These are phyloP conservation scores for Megalurothrips usitatus DNA, from an alignment of 2,888 invertebrate species.

Conservation along the genomic window DNA sequence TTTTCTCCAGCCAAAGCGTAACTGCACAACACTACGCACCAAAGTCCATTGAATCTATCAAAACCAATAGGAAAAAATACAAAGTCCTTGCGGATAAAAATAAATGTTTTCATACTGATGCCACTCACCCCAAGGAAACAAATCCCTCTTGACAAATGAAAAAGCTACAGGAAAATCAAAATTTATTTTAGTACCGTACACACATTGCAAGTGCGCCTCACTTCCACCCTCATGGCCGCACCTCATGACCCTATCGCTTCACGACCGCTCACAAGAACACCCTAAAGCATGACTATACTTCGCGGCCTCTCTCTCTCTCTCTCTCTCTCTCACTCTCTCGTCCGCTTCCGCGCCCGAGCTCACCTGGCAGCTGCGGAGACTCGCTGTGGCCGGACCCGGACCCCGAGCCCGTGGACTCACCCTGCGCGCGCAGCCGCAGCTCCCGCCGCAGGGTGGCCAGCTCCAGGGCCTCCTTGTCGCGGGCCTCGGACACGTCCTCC, in stretches of 20 bases:
- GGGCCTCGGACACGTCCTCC: neutral
- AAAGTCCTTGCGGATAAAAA: too few relatives aligned
- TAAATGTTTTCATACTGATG: too few relatives aligned
- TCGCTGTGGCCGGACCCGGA: conserved; percentile 4
- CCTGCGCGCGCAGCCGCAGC: neutral
- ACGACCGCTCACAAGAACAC: too few relatives aligned
- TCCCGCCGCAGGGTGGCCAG: conserved; percentile 8
- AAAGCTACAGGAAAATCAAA: neutral
- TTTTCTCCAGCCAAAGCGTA: too few relatives aligned
- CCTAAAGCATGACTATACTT: too few relatives aligned
- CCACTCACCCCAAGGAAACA: conserved; percentile 10
- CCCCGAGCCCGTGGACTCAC: neutral
- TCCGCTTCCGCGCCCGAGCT: neutral
- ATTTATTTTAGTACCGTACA: neutral
- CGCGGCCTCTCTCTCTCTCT: too few relatives aligned
- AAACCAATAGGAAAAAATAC: too few relatives aligned
- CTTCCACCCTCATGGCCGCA: too few relatives aligned
- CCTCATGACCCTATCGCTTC: too few relatives aligned
- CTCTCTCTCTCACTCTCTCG: neutral
- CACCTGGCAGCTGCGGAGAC: neutral
- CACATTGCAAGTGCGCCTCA: too few relatives aligned
- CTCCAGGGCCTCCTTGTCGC: conserved; percentile 17
- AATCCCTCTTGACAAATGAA: conserved; percentile 15
- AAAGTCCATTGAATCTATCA: too few relatives aligned
- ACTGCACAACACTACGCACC: too few relatives aligned